Evolutionary conservation across 1,140 invertebrate species (phyloP), one percentile per base, ranked within the genome.

Genomic region (Drosophila ironensis): DNA sequence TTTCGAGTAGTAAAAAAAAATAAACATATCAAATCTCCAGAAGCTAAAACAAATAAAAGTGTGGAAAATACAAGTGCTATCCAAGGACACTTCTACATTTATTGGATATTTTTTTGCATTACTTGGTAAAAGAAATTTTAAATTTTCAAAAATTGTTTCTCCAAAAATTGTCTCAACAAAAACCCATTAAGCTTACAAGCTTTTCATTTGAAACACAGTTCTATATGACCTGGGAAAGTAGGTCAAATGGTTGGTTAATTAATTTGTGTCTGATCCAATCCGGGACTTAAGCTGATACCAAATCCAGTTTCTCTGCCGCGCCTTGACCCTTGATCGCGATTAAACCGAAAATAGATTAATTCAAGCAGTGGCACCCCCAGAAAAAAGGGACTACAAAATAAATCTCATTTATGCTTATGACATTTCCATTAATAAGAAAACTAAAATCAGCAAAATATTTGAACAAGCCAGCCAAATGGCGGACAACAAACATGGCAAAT

Each of bases 401-500:
- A 46, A 38, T 12, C 20, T 28, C 11, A 11, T 20, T 28, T 24
- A 37, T 8, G 22, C 59, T 27, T 56, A 47, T 51, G 41, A 8
- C 35, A 50, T 53, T 71, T 27, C 38, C 53, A 72, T 52, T 69
- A 54, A 73, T 57, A 71, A 70, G 19, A 22, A 9, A 42, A 48
- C 24, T 40, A 42, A 46, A 33, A 41, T 11, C 38, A 20, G 41
- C 45, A 25, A 50, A 37, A n/a, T 33, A 12, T 14, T 35, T 48
- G 4, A 17, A 53, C 17, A 52, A 2, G 14, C 22, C 3, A 9
- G 12, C 11, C 12, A 12, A 35, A 14, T 35, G 5, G 5, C 20
- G 20, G 14, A 40, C 48, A 47, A 37, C 48, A 54, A 80, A 71
- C 53, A 51, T 67, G 52, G 50, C 44, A 57, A 68, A 75, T 66